A percentile compares a stretch with the other conserved stretches of the same genome.
Conservation (phyloP, 2,797 vertebrate genomes). For the Propithecus perrieri region DNA sequence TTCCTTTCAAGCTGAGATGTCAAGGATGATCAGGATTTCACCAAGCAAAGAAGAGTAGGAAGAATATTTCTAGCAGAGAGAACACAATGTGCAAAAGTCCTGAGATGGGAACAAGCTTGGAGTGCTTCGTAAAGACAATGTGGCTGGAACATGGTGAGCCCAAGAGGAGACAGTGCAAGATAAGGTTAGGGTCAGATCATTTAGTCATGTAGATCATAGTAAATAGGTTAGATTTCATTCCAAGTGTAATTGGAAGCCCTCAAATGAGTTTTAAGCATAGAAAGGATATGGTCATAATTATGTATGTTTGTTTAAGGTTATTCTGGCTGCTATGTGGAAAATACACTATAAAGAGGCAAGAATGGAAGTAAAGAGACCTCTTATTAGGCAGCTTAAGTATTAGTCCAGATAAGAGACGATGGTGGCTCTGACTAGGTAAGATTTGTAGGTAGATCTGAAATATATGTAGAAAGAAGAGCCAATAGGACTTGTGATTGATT, state of each 20-base stretch:
- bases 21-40: neutral
- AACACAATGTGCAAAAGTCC: neutral
- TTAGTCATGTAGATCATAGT: neutral
- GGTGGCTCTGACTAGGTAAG: constrained; percentile 1
- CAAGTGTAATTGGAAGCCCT: neutral
- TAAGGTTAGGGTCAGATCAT: neutral
- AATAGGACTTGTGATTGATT: neutral
- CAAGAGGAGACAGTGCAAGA: neutral
- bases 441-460: constrained; percentile 29
- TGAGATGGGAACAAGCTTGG: neutral
- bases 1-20: constrained; percentile 11
- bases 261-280: neutral
- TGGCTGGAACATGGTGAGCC: neutral
- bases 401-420: neutral
- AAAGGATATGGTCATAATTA: neutral
- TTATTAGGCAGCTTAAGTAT: neutral
- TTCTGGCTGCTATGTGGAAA: neutral
- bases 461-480: neutral
- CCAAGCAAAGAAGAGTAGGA: neutral
- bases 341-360: neutral
- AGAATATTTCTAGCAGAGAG: constrained; percentile 35
- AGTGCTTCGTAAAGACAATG: neutral
- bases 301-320: neutral
- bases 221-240: constrained; percentile 25
- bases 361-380: neutral